phyloP scores from a whole-genome alignment of 2,888 invertebrate genomes.

The Himalopsyche tibetana region DNA sequence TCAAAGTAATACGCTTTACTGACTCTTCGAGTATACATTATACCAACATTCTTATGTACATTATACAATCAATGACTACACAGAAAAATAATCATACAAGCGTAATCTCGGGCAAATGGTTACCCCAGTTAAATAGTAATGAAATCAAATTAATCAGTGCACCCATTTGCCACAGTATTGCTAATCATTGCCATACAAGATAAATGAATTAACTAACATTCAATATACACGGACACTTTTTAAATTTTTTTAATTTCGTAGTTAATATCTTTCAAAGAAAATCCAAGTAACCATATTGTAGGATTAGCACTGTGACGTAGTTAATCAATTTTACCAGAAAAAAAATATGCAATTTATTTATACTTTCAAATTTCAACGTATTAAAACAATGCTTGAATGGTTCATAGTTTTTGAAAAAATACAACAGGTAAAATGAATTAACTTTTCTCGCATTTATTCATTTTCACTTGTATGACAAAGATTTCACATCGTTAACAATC shows the following conservation, averaged over 20 bases:
- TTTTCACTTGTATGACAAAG: background rate
- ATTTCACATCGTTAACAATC: constrained; percentile 3
- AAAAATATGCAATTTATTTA: no score
- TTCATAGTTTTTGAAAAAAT: background rate
- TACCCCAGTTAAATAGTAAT: background rate
- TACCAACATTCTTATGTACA: background rate
- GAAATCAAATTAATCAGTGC: background rate
- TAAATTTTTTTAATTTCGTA: no score
- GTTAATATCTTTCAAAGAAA: no score
- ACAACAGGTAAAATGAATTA: background rate
- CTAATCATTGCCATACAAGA: background rate
- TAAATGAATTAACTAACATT: background rate
- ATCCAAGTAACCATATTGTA: no score
- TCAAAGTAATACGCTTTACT: background rate
- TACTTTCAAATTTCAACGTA: no score
- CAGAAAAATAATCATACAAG: background rate
- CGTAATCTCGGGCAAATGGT: background rate
- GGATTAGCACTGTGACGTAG: no score
- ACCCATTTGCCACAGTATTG: background rate
- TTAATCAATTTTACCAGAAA: no score
- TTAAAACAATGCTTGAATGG: no score
- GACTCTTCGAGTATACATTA: background rate
- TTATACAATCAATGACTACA: constrained; percentile 31
- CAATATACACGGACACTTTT: no score
- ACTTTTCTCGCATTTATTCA: background rate